Percentiles rank a stretch among this genome's conserved stretches.
These are phyloP conservation scores for Chlorops oryzae DNA, from an alignment of 1,140 invertebrate genomes.

Conservation along the genomic window DNA sequence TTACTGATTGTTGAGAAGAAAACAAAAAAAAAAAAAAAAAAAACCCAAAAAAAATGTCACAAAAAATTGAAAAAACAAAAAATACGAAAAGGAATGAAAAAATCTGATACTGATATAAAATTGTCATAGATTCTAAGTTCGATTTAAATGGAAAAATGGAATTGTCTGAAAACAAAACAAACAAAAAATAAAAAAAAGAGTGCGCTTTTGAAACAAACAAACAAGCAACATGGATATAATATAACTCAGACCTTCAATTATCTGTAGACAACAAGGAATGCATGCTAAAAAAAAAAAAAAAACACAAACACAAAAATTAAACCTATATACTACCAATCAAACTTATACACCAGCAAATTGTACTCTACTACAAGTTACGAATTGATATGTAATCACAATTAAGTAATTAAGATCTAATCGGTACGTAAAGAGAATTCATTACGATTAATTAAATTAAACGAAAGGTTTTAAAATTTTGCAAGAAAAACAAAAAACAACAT, in stretches of 20 bases:
- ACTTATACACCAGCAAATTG: constrained; percentile 5
- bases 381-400: constrained; percentile 6
- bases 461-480: not conserved
- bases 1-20: constrained; percentile 24
- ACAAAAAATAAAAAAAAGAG: no score
- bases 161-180: no score
- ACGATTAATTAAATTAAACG: not conserved
- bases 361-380: constrained; percentile 4
- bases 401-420: not conserved
- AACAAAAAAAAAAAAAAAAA: constrained; percentile 9
- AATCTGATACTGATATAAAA: no score
- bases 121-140: no score
- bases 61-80: constrained; percentile 9
- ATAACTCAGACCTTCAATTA: no score
- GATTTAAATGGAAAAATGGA: no score
- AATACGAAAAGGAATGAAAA: not conserved
- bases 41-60: constrained; percentile 24
- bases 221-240: no score
- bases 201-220: no score
- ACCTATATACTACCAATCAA: constrained; percentile 5
- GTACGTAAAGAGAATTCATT: not conserved
- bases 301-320: not conserved
- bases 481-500: not conserved
- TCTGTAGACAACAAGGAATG: no score
- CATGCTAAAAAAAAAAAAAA: constrained; percentile 4